phyloP scores from a whole-genome alignment of 2,888 invertebrate species.

The Cynaeus angustus region DNA sequence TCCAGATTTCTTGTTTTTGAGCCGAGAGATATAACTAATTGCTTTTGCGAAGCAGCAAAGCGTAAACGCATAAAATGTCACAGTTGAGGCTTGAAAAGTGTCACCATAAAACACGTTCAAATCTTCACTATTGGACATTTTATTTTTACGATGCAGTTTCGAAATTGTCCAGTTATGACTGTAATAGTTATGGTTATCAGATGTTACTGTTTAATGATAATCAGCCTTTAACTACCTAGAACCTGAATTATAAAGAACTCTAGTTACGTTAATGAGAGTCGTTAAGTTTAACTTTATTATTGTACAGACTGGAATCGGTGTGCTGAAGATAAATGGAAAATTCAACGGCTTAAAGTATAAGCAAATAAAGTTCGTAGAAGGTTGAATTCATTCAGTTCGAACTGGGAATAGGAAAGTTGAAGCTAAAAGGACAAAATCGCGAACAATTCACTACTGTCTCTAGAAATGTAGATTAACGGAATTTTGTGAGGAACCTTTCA shows the following conservation, averaged over 20 bases:
- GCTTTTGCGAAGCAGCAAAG: conserved; percentile 9
- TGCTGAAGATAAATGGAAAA: conserved; percentile 17
- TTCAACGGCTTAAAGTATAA: conserved; percentile 19
- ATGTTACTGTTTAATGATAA: neutral
- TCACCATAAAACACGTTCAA: conserved; percentile 16
- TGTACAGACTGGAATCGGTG: conserved; percentile 3
- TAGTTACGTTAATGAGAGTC: conserved; percentile 5
- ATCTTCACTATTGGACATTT: conserved; percentile 5
- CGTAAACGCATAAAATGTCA: conserved; percentile 10
- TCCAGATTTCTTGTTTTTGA: conserved; percentile 10
- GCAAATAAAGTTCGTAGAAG: conserved; percentile 13
- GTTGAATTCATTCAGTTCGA: conserved; percentile 8
- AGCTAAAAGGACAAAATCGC: conserved; percentile 12
- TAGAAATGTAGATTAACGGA: neutral
- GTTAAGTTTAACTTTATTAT: conserved; percentile 18
- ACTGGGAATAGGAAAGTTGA: conserved; percentile 8
- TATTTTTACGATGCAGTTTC: neutral
- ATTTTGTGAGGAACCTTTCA: conserved; percentile 4
- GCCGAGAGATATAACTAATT: neutral
- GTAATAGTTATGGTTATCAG: neutral
- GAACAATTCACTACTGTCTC: conserved; percentile 11
- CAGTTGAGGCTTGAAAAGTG: conserved; percentile 7
- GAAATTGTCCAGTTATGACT: conserved; percentile 1
- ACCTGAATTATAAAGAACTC: neutral
- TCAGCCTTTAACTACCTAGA: conserved; percentile 2